Conservation (phyloP, 2,113 vertebrate genomes). For the Phyllostomus discolor region DNA sequence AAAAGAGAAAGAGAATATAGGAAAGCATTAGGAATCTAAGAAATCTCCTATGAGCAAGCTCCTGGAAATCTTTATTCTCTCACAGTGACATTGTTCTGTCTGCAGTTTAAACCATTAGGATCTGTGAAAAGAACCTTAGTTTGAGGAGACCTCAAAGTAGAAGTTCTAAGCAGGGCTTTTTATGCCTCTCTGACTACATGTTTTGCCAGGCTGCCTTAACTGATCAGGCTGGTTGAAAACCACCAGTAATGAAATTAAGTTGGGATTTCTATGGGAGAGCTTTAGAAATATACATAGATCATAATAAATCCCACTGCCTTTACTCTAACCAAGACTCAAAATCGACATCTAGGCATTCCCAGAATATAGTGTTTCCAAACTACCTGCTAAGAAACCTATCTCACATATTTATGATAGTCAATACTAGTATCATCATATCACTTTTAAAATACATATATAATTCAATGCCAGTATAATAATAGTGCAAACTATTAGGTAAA, state of each 20-base stretch:
- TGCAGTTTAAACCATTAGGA: neutral
- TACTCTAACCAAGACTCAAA: neutral
- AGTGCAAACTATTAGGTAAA: neutral
- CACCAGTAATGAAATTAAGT: neutral
- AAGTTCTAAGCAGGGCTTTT: neutral
- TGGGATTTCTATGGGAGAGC: neutral
- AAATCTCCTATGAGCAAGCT: neutral
- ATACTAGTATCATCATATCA: neutral
- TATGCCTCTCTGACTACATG: neutral
- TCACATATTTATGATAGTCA: neutral
- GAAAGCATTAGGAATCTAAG: neutral
- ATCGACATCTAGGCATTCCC: neutral
- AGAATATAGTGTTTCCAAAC: neutral
- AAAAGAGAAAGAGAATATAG: neutral
- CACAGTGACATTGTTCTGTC: neutral
- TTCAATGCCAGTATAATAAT: neutral
- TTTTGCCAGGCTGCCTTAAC: neutral
- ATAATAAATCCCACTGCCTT: neutral
- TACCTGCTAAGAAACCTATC: neutral
- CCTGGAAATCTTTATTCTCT: neutral
- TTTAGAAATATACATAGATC: neutral
- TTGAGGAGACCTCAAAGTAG: neutral
- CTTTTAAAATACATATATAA: neutral
- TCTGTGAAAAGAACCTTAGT: neutral
- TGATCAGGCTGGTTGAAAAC: neutral